Evolutionary conservation across 2,888 invertebrate genomes (phyloP).

Genomic region (Epinotia nisella): DNA sequence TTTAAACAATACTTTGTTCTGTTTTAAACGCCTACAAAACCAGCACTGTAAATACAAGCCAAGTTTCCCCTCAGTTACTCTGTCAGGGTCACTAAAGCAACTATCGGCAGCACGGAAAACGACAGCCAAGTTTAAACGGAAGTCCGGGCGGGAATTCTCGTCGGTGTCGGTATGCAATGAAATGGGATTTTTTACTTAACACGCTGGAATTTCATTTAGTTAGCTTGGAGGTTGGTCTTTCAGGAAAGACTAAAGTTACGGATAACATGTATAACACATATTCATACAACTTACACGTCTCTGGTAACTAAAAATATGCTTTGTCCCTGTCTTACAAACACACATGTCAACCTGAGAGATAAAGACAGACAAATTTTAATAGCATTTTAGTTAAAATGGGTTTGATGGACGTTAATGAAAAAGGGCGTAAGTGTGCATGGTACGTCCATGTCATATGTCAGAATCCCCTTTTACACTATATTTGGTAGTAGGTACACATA

Average conservation of each 20-base stretch:
- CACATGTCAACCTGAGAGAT: too few relatives aligned
- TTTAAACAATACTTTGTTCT: not conserved
- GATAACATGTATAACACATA: too few relatives aligned
- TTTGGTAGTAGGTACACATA: too few relatives aligned
- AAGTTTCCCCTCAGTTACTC: constrained; percentile 12
- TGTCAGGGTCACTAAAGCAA: constrained; percentile 18
- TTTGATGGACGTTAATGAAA: too few relatives aligned
- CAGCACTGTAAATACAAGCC: not conserved
- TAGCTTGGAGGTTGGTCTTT: constrained; percentile 2
- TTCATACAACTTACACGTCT: too few relatives aligned
- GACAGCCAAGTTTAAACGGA: constrained; percentile 29
- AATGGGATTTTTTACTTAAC: constrained; percentile 25
- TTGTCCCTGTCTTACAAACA: too few relatives aligned
- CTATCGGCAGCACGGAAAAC: constrained; percentile 25
- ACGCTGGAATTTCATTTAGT: constrained; percentile 29
- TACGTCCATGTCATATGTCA: too few relatives aligned
- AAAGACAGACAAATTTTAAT: too few relatives aligned
- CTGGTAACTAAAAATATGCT: too few relatives aligned
- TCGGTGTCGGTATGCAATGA: not conserved
- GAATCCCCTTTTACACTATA: too few relatives aligned
- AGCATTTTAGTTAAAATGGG: too few relatives aligned
- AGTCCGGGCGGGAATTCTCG: constrained; percentile 19
- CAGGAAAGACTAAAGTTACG: not conserved
- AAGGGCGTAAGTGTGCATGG: too few relatives aligned
- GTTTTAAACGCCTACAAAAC: not conserved